These are phyloP conservation scores for Callyntrura guangdongensis DNA, from an alignment of 2,888 invertebrate species.

Conservation along the genomic window DNA sequence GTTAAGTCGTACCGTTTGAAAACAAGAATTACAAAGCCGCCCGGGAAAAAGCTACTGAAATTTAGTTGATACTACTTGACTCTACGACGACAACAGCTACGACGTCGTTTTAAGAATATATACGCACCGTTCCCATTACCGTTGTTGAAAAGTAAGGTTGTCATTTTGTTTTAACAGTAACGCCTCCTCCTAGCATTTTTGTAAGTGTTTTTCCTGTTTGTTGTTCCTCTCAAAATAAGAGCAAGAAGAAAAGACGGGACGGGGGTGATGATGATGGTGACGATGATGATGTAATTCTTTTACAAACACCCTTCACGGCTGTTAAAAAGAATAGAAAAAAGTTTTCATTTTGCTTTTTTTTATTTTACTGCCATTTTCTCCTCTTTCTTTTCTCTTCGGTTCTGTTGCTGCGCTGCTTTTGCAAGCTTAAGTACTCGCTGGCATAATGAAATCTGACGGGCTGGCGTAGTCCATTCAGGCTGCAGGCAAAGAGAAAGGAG, in stretches of 20 bases:
- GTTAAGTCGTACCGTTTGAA: not conserved
- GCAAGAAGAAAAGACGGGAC: no score
- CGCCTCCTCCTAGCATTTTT: not conserved
- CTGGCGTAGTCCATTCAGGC: no score
- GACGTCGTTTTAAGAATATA: not conserved
- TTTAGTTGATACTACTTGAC: not conserved
- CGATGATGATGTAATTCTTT: not conserved
- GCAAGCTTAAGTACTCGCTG: not conserved
- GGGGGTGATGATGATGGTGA: no score
- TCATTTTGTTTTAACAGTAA: no score
- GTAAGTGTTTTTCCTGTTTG: not conserved
- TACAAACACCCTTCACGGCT: not conserved
- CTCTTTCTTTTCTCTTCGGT: not conserved
- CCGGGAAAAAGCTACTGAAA: not conserved
- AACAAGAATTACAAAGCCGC: slow-evolving; percentile 4
- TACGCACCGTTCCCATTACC: not conserved
- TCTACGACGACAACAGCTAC: not conserved
- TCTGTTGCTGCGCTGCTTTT: slow-evolving; percentile 9
- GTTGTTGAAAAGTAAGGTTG: not conserved
- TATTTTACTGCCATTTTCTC: not conserved
- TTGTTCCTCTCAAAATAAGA: no score
- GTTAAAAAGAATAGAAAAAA: not conserved
- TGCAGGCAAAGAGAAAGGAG: slow-evolving; percentile 3
- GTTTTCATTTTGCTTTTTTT: no score
- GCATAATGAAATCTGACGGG: slow-evolving; percentile 34